Conservation (phyloP, 2,797 vertebrate genomes). For the Galago senegalensis region DNA sequence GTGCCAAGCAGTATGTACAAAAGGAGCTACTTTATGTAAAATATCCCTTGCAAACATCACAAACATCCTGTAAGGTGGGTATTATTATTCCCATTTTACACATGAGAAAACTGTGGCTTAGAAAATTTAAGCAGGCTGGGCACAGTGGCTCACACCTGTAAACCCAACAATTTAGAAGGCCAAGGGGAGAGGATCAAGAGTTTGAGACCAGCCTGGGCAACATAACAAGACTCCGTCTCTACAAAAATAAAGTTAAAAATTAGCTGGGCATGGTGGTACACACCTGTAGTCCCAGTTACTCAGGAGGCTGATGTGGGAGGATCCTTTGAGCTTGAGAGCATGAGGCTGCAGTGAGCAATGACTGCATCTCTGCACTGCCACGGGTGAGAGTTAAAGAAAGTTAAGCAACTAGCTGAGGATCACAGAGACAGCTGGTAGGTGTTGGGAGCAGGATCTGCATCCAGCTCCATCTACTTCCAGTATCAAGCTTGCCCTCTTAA, state of each 20-base stretch:
- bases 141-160: background rate
- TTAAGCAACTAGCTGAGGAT: background rate
- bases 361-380: background rate
- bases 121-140: background rate
- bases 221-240: background rate
- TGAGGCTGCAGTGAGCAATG: background rate
- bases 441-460: background rate
- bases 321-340: background rate
- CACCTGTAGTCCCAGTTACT: background rate
- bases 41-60: background rate
- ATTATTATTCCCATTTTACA: slow-evolving; percentile 1
- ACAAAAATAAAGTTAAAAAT: background rate
- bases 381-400: background rate
- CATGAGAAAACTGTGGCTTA: background rate
- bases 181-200: background rate
- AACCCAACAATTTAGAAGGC: background rate
- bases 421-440: background rate
- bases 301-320: background rate
- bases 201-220: background rate
- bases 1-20: background rate
- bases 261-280: background rate
- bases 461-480: background rate
- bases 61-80: background rate
- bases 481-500: background rate
- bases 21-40: background rate